Percentiles rank a stretch among this genome's conserved stretches.
phyloP scores from a whole-genome alignment of 2,797 vertebrate genomes.

The Peromyscus melanophrys region DNA sequence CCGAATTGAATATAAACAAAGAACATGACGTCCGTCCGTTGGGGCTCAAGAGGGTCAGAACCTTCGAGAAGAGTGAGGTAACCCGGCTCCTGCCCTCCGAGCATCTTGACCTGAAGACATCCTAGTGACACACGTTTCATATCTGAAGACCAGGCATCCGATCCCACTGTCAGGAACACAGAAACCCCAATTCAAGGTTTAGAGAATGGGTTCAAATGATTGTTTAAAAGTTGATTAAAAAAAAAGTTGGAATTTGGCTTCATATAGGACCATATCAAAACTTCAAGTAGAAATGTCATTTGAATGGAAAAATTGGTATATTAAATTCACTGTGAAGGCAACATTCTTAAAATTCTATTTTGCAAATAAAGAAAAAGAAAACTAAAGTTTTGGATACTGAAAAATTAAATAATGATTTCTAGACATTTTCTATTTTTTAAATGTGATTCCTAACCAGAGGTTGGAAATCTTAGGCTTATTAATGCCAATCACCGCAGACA shows the following conservation, averaged over 20 bases:
- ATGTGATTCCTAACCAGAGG: neutral
- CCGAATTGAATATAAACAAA: constrained; percentile 87
- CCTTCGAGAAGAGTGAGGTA: neutral
- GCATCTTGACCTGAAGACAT: neutral
- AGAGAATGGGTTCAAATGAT: constrained; percentile 27
- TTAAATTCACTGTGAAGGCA: constrained; percentile 22
- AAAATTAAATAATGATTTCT: constrained; percentile 16
- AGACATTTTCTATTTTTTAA: constrained; percentile 31
- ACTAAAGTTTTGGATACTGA: neutral
- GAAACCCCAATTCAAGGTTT: neutral
- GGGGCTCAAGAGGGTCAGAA: neutral
- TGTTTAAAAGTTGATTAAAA: neutral
- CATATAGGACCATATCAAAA: neutral
- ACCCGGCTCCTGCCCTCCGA: neutral
- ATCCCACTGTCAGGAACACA: neutral
- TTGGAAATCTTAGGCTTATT: constrained; percentile 12
- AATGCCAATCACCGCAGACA: constrained; percentile 64
- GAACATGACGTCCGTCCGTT: constrained; percentile 77
- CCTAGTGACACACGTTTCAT: neutral
- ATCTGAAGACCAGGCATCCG: neutral
- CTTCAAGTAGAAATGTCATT: constrained; percentile 40
- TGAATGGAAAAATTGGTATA: constrained; percentile 14
- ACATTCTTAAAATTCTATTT: constrained; percentile 49
- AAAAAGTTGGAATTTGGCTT: constrained; percentile 46
- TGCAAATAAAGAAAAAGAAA: neutral